Percentiles rank a stretch among this genome's conserved stretches.
These are phyloP conservation scores for Lasiurus cinereus DNA, from an alignment of 2,113 vertebrate genomes.

Conservation along the genomic window DNA sequence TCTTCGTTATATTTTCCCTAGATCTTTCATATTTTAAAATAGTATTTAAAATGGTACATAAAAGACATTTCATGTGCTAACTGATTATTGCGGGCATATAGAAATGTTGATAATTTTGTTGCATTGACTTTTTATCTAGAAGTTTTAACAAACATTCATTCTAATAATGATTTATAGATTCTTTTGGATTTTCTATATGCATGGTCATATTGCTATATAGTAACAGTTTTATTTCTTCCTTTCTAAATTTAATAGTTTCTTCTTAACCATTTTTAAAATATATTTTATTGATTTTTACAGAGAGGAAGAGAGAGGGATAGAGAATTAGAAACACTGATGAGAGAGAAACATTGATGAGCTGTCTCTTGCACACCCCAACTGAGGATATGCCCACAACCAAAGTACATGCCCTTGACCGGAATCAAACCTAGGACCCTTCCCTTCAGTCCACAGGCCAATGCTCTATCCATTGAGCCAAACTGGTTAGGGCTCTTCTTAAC, in stretches of 20 bases:
- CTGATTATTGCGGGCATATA: neutral
- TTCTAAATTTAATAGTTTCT: conserved; percentile 10
- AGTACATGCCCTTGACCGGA: no score
- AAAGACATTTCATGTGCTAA: conserved; percentile 12
- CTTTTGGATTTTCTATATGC: conserved; percentile 5
- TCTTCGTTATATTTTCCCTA: neutral
- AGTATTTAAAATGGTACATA: neutral
- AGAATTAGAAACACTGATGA: no score
- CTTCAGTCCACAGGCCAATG: no score
- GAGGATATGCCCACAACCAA: no score
- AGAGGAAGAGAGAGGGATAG: no score
- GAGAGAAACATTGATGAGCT: no score
- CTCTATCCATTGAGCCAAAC: no score
- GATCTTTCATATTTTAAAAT: neutral
- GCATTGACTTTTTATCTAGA: conserved; percentile 29
- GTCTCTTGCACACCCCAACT: no score
- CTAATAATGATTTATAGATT: conserved; percentile 6
- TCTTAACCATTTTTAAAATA: neutral
- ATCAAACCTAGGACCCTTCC: no score
- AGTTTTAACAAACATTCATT: conserved; percentile 31
- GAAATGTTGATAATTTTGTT: conserved; percentile 32
- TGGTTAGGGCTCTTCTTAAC: neutral
- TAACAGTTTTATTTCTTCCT: conserved; percentile 31
- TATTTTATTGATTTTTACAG: no score
- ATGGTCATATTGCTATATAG: neutral